These are phyloP conservation scores for Acanthosoma haemorrhoidale DNA, from an alignment of 2,888 invertebrate genomes.

Conservation along the genomic window DNA sequence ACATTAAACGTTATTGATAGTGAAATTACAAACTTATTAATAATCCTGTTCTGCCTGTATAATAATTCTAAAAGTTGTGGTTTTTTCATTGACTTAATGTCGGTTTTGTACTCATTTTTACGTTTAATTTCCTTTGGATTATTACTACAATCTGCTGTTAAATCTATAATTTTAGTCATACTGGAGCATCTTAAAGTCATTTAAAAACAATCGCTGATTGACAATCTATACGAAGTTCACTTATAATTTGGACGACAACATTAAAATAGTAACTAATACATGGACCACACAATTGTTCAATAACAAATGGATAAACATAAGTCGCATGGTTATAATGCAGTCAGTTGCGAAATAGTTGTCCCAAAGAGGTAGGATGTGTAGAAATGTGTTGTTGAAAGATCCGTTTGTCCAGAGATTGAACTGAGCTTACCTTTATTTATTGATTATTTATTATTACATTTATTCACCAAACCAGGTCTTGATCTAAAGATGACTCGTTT, in stretches of 20 bases:
- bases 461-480: too few species aligned
- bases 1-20: background rate
- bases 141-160: background rate
- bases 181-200: background rate
- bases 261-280: background rate
- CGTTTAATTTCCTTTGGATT: background rate
- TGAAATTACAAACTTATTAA: too few species aligned
- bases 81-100: slow-evolving; percentile 15
- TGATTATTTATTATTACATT: too few species aligned
- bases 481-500: too few species aligned
- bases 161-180: background rate
- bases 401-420: too few species aligned
- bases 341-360: too few species aligned
- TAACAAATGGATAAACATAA: background rate
- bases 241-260: background rate
- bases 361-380: too few species aligned
- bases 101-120: background rate
- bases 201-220: background rate
- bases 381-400: too few species aligned
- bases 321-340: background rate
- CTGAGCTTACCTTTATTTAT: too few species aligned
- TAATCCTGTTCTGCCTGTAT: slow-evolving; percentile 54
- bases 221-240: background rate
- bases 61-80: slow-evolving; percentile 44
- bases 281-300: background rate